These are phyloP conservation scores for Setipinna tenuifilis DNA, from an alignment of 2,797 vertebrate genomes.

Conservation along the genomic window DNA sequence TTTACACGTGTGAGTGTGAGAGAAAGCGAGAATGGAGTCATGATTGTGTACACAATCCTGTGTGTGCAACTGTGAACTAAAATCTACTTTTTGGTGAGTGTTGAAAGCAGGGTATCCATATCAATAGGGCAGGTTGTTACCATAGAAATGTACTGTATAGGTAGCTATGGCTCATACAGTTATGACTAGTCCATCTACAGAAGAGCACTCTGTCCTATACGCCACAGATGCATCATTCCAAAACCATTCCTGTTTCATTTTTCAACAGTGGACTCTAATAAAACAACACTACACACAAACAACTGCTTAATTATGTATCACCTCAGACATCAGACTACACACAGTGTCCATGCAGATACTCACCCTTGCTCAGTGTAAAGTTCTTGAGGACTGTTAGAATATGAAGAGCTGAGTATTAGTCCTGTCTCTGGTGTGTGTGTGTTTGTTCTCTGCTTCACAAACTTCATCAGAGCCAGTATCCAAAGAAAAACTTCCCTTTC, in stretches of 20 bases:
- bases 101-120: slow-evolving; percentile 33
- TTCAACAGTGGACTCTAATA: background rate
- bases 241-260: background rate
- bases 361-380: background rate
- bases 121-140: background rate
- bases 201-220: background rate
- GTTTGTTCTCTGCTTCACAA: background rate
- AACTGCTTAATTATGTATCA: background rate
- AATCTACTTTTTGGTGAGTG: slow-evolving; percentile 33
- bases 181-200: background rate
- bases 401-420: background rate
- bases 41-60: background rate
- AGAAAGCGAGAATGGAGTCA: slow-evolving; percentile 23
- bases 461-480: background rate
- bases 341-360: background rate
- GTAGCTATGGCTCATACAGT: background rate
- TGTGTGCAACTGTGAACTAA: background rate
- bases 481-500: background rate
- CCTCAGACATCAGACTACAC: background rate
- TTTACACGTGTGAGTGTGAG: slow-evolving; percentile 32
- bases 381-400: background rate
- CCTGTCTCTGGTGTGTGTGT: background rate
- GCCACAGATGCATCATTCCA: background rate
- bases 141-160: no score
- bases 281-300: background rate